These are phyloP conservation scores for Rhingia rostrata DNA, from an alignment of 2,888 invertebrate species.

Conservation along the genomic window DNA sequence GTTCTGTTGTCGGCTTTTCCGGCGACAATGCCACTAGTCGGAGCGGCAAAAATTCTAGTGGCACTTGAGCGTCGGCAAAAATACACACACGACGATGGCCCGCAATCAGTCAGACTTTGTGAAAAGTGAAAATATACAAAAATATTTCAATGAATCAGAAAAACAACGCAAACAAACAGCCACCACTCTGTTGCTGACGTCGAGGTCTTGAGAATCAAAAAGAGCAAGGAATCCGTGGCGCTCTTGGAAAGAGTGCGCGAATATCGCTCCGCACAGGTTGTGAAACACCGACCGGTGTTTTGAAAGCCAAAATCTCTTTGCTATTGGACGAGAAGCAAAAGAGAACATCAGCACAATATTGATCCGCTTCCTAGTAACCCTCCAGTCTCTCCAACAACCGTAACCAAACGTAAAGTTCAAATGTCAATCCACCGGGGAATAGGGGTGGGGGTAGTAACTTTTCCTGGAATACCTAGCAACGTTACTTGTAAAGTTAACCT, in stretches of 20 bases:
- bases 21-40: constrained; percentile 41
- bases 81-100: constrained; percentile 27
- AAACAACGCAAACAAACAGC: constrained; percentile 8
- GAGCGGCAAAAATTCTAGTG: constrained; percentile 19
- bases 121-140: constrained; percentile 65
- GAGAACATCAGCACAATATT: constrained; percentile 12
- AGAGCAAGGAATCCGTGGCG: background rate
- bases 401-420: constrained; percentile 58
- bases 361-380: constrained; percentile 12
- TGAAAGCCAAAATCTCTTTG: constrained; percentile 7
- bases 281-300: no score
- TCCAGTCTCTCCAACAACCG: background rate
- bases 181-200: constrained; percentile 47
- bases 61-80: constrained; percentile 2
- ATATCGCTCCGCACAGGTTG: no score
- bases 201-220: constrained; percentile 36
- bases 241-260: constrained; percentile 9
- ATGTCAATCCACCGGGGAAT: constrained; percentile 30
- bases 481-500: constrained; percentile 22
- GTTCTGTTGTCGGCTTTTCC: constrained; percentile 28
- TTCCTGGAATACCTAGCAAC: constrained; percentile 34
- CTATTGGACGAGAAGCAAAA: background rate
- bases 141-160: constrained; percentile 67
- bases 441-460: background rate
- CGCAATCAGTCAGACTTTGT: constrained; percentile 46